Evolutionary conservation across 2,113 vertebrate genomes (phyloP), one percentile per base, ranked within the genome.

Genomic region (Myrmophylax atrothorax): DNA sequence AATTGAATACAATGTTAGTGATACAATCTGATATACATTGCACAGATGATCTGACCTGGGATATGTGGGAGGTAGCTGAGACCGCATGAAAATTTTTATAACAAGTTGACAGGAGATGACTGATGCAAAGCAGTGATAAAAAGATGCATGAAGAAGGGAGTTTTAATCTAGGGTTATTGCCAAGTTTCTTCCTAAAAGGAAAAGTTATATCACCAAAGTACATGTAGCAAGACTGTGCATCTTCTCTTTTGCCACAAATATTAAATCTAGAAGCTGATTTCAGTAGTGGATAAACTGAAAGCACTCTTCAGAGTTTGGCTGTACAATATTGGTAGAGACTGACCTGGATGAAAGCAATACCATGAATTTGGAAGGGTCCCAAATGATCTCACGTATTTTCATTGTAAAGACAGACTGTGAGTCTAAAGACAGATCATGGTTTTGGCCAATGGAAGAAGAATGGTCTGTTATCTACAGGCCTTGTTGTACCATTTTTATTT

Each of bases 181-280:
- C 23, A 67, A 31, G 29, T 75, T 87, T 90, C 75, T 87, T 37
- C 28, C 70, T 90, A 52, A 76, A 69, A 81, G 17, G 13, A 76
- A 87, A 77, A 25, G 12, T 37, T 40, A 6, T 63, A 29, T 94
- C 88, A 67, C 69, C 68, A 58, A 78, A 72, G 70, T 78, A 46
- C 50, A 28, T 2, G 5, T 82, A 64, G 42, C 28, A 46, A 89
- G 58, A 49, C 44, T 88, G 31, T 66, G 25, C 86, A 59, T 93
- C 47, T 94, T 87, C 79, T 96, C 55, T 91, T 85, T 73, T 94
- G 72, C 59, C 72, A 95, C 84, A 91, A 95, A 78, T 90, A 81
- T 15, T 85, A 86, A 85, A 76, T 91, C 77, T 94, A 89, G 75
- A 95, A 91, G 84, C 63, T 95, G 66, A 91, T 91, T 93, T 90